Base-by-base conservation (phyloP, 2,113 vertebrate species). In the Ornithorhynchus anatinus region DNA sequence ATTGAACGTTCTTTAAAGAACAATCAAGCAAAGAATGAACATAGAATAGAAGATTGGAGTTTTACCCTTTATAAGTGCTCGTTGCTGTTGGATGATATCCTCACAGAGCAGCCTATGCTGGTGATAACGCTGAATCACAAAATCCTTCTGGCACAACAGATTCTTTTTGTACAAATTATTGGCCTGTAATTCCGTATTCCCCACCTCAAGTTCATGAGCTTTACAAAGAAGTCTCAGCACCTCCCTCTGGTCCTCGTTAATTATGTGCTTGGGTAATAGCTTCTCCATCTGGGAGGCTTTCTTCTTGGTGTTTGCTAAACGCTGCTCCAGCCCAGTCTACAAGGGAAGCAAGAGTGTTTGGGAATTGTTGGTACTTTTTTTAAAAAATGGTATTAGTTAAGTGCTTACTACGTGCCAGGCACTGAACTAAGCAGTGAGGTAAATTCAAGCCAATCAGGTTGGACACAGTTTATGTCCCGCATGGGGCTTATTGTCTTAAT, bases 151-250 rank as follows among this genome's bases (percentile, higher is more conserved):
- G 57, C 86, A 70, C 19, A 93, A 53, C 23, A 89, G 48, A 51
- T 65, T 84, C 45, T 88, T 79, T 5, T 66, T 67, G 71, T 63
- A 51, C 35, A 86, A 50, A 8, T 50, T 35, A 12, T 43, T 17
- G 1, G 87, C 85, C 74, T 87, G 85, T 59, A 93, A 74, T 54
- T 86, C 89, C 0, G 84, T 80, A 60, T 88, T 91, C 78, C 86
- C 85, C 74, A 86, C 75, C 77, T 94, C 87, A 69, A 93, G 82
- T 72, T 94, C 69, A 0, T 89, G 92, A 1, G 81, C 84, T 43
- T 77, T 70, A 72, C 91, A 86, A 19, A 92, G 91, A n/a, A 93
- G 82, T 35, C 72, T 75, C 32, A 92, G 81, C 23, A 89, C 86
- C 73, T 94, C 89, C 50, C 75, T 71, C 76, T 93, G 88, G 54